Conservation (phyloP, 2,797 vertebrate genomes). For the Ispidina lecontei region DNA sequence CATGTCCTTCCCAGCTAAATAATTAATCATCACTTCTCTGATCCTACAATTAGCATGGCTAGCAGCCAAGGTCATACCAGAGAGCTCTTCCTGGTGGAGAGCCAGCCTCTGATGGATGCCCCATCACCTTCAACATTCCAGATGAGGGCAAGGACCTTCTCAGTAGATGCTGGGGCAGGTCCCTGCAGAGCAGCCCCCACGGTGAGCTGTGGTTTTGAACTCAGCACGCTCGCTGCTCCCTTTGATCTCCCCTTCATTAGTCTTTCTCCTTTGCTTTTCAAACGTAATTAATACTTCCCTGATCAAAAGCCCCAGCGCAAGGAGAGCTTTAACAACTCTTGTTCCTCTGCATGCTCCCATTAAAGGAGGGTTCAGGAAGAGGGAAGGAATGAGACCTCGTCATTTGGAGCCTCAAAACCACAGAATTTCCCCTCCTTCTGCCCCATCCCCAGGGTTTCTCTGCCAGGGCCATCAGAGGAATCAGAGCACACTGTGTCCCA, state of each 20-base stretch:
- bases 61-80: background rate
- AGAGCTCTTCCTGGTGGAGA: rapidly evolving
- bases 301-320: constrained; percentile 39
- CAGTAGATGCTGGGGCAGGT: background rate
- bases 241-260: constrained; percentile 69
- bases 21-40: background rate
- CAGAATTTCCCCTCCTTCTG: background rate
- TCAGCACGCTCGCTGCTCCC: background rate
- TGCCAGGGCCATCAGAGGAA: background rate
- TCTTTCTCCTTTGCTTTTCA: constrained; percentile 19
- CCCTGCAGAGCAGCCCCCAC: background rate
- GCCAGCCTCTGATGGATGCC: background rate
- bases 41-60: background rate
- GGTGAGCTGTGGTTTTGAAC: background rate
- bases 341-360: background rate
- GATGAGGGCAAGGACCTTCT: background rate
- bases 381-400: background rate
- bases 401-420: background rate
- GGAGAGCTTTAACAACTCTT: background rate
- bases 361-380: background rate
- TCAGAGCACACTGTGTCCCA: rapidly evolving
- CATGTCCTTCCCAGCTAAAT: background rate
- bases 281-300: constrained; percentile 51
- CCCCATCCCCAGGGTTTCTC: background rate
- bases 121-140: background rate